Base-by-base conservation (phyloP, 2,113 vertebrate genomes). In the Hydrolagus affinis region DNA sequence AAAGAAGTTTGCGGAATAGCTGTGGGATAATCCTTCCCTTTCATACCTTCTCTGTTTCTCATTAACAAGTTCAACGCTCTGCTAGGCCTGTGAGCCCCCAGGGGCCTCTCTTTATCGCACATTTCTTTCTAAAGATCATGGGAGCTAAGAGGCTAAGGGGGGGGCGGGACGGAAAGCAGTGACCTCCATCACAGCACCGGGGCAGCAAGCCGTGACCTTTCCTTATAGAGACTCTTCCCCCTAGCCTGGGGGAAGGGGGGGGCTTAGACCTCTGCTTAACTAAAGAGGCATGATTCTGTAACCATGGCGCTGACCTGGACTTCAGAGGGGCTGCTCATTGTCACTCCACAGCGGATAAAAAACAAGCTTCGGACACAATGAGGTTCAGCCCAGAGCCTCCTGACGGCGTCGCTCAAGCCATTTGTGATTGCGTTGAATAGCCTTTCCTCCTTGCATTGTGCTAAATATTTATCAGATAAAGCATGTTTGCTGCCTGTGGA, bases 181-280 rank as follows among this genome's bases (percentile, higher is more conserved):
- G 95, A 97, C 95, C 96, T 94, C 93, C 91, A 91, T 92, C 89
- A 92, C 94, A 95, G 94, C 86, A 90, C 75, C 89, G 88, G 90
- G 93, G 94, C 94, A 96, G 93, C 95, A 95, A 95, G 93, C 92
- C 91, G 92, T 93, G 91, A 91, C 91, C 91, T 91, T 91, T 90
- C 88, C 91, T 88, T 91, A 89, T 78, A 85, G 91, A 90, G 88
- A 90, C 91, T 90, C 91, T 91, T n/a, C 88, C 88, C 92, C 44
- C 88, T 92, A 91, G 93, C 93, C 94, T 91, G 87, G 72, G 92
- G 94, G 94, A 92, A 88, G 88, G 78, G 87, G 89, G 89, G 87
- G 89, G 89, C 90, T 90, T 86, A 93, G 93, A 94, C 85, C 72
- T 44, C 30, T 59, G 85, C 85, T 86, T 75, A 64, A 66, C 59